Evolutionary conservation across 1,140 invertebrate genomes (phyloP).

Genomic region (Dendroctonus valens): DNA sequence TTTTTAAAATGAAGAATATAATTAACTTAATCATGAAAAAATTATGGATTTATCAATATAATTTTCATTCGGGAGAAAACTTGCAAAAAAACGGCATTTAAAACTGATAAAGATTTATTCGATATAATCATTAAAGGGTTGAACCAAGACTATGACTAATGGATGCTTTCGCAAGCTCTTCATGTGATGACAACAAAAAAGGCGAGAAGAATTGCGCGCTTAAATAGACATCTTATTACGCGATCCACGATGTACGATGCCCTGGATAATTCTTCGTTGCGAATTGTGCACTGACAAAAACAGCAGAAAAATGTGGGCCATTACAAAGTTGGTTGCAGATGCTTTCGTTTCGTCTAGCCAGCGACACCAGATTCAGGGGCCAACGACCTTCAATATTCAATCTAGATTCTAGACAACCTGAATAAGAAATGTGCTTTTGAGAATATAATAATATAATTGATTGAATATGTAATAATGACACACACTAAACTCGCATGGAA

Average conservation of each 20-base stretch:
- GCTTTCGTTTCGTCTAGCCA: slow-evolving; percentile 26
- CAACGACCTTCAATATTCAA: slow-evolving; percentile 21
- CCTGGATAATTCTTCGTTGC: slow-evolving; percentile 12
- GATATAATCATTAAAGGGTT: neutral
- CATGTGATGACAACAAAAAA: neutral
- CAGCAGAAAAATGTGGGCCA: slow-evolving; percentile 26
- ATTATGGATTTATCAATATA: too few species aligned
- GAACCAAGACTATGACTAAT: neutral
- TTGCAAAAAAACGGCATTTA: too few species aligned
- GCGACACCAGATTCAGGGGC: slow-evolving; percentile 18
- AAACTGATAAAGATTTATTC: too few species aligned
- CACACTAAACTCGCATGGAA: neutral
- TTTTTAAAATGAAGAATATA: too few species aligned
- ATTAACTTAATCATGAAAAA: too few species aligned
- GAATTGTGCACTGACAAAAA: slow-evolving; percentile 5
- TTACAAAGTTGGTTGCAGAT: slow-evolving; percentile 23
- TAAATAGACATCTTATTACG: slow-evolving; percentile 12
- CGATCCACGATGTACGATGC: slow-evolving; percentile 15
- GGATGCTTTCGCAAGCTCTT: neutral
- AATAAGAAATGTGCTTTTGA: slow-evolving; percentile 11
- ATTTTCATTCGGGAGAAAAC: too few species aligned
- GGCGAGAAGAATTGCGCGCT: neutral
- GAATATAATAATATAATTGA: neutral
- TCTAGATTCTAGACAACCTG: slow-evolving; percentile 25
- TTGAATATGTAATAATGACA: too few species aligned